phyloP scores from a whole-genome alignment of 2,113 vertebrate genomes.

The Bagarius yarrelli region DNA sequence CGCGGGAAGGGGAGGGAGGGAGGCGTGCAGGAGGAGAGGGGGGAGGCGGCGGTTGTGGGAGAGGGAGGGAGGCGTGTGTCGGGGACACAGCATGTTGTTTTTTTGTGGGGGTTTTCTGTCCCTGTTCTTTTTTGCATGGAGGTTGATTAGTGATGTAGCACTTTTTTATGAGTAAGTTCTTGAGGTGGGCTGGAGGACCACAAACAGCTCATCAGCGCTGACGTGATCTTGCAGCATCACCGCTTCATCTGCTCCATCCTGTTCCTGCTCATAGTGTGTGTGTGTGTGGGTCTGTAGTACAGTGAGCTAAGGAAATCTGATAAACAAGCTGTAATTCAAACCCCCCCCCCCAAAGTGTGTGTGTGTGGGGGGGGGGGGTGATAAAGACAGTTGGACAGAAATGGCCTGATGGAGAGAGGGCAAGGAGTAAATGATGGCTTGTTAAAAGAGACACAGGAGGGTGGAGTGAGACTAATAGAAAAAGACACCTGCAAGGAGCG shows the following conservation, averaged over 20 bases:
- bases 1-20: too few relatives aligned
- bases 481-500: conserved; percentile 30
- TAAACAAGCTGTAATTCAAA: conserved; percentile 38
- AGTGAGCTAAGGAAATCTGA: conserved; percentile 39
- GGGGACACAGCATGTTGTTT: too few relatives aligned
- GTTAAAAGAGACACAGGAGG: too few relatives aligned
- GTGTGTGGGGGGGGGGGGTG: too few relatives aligned
- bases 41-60: too few relatives aligned
- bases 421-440: too few relatives aligned
- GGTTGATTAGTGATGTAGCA: background rate
- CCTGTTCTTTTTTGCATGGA: too few relatives aligned
- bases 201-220: background rate
- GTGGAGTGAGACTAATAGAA: conserved; percentile 31
- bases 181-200: background rate
- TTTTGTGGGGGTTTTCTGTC: too few relatives aligned
- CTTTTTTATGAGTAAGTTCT: background rate
- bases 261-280: conserved; percentile 55
- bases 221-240: conserved; percentile 31
- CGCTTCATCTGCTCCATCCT: conserved; percentile 52
- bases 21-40: too few relatives aligned
- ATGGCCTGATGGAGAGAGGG: background rate
- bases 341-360: too few relatives aligned
- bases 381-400: background rate
- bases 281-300: background rate
- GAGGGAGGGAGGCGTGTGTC: too few relatives aligned